Evolutionary conservation across 2,888 invertebrate genomes (phyloP), one percentile per base, ranked within the genome.

Genomic region (Uropetala carovei): DNA sequence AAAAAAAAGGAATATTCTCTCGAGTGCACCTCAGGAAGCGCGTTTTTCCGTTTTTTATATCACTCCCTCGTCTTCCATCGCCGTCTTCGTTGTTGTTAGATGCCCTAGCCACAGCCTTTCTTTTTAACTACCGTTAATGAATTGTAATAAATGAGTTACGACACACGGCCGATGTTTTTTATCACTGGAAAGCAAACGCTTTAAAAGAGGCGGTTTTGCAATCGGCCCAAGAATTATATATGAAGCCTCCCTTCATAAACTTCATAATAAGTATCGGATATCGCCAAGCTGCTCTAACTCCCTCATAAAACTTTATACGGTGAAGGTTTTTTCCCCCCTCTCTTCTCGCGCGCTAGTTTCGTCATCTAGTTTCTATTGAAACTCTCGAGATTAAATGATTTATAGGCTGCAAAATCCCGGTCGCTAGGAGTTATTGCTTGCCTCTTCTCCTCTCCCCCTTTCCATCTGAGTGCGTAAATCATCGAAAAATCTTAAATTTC

Each of bases 121-220:
- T 43, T 64, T 89, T 89, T n/a, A 56, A 64, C 89, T 11, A 43
- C 43, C 89, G 43, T 68, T 43, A 64, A 64, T 64, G 64, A 43
- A 89, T 68, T 64, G 89, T 89, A 89, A 89, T 89, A 89, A 68
- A 64, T 89, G 89, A 89, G 64, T 89, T 89, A 68, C 89, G 89
- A 89, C 64, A n/a, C 43, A 64, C 43, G 3, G 64, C 89, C 27
- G 18, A 59, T 59, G 22, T 60, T 30, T 89, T 89, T 89, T 89
- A 89, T 89, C 89, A 18, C 68, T 43, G 60, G 43, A 64, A 60
- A 86, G 59, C 83, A 59, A 59, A 59, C 86, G 30, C 86, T 86
- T 68, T 86, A 86, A 89, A 89, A 30, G 89, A 89, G 89, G 30
- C 64, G 89, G 60, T 86, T 30, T 89, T 89, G 89, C 89, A 68